Percentiles rank a stretch among this genome's conserved stretches.
phyloP scores from a whole-genome alignment of 2,113 vertebrate genomes.

The Canis aureus region DNA sequence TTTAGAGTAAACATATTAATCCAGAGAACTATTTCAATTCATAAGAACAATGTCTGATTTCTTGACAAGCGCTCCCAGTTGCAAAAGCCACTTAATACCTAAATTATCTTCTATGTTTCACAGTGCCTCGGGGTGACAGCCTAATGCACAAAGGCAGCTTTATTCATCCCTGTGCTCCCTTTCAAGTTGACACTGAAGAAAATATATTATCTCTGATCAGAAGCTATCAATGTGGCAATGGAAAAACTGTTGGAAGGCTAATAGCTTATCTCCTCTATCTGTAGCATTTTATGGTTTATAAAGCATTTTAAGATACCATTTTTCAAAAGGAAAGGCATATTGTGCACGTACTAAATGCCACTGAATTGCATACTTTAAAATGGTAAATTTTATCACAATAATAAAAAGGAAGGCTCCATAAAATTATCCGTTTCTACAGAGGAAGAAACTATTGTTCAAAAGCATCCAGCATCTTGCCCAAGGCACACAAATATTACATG shows the following conservation, averaged over 20 bases:
- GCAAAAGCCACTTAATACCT: slow-evolving; percentile 53
- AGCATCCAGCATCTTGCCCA: not conserved
- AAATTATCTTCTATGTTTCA: slow-evolving; percentile 3
- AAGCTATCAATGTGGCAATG: not conserved
- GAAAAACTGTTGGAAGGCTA: not conserved
- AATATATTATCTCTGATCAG: not conserved
- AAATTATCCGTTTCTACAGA: not conserved
- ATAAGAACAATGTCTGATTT: slow-evolving; percentile 31
- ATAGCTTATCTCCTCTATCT: not conserved
- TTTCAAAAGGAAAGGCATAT: slow-evolving; percentile 48
- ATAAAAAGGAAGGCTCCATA: not conserved
- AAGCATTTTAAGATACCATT: not conserved
- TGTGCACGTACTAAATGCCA: slow-evolving; percentile 15
- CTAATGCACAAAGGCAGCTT: slow-evolving; percentile 2
- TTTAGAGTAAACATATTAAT: slow-evolving; percentile 67
- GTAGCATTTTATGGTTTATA: not conserved
- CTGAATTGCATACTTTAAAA: not conserved
- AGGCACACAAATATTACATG: slow-evolving; percentile 2
- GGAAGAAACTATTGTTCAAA: slow-evolving; percentile 26
- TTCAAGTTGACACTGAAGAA: slow-evolving; percentile 50
- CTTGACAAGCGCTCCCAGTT: slow-evolving; percentile 57
- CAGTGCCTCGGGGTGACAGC: not conserved
- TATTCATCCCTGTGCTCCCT: slow-evolving; percentile 26
- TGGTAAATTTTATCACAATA: not conserved
- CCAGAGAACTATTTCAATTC: slow-evolving; percentile 62